These are phyloP conservation scores for Catharus ustulatus DNA, from an alignment of 2,797 vertebrate genomes.

Conservation along the genomic window DNA sequence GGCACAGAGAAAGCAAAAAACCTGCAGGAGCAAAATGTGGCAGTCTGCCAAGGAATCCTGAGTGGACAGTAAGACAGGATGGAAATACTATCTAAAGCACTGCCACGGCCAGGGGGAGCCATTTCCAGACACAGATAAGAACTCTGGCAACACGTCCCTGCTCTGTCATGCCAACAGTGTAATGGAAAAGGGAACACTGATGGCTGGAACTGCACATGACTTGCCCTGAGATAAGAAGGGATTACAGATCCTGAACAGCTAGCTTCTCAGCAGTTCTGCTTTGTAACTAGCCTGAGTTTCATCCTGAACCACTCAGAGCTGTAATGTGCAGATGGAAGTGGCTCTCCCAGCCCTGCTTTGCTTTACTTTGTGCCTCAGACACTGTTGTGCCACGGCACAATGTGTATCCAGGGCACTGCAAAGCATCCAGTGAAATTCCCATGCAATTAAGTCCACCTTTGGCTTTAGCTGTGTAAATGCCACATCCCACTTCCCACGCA, in stretches of 20 bases:
- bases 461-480: neutral
- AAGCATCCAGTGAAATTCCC: neutral
- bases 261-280: neutral
- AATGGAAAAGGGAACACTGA: conserved; percentile 25
- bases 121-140: conserved; percentile 2
- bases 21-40: neutral
- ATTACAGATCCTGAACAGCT: neutral
- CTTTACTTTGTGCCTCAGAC: neutral
- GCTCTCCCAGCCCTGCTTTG: neutral
- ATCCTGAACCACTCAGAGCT: neutral
- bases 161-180: conserved; percentile 9
- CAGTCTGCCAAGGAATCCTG: neutral
- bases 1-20: neutral
- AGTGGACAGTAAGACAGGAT: neutral
- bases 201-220: neutral
- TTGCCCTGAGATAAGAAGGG: too few relatives aligned
- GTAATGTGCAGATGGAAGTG: neutral
- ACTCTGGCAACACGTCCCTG: neutral
- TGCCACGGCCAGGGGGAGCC: neutral
- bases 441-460: neutral
- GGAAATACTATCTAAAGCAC: conserved; percentile 7
- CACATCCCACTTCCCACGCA: neutral
- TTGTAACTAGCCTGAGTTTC: neutral
- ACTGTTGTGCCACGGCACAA: neutral
- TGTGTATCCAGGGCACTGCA: neutral